phyloP scores from a whole-genome alignment of 2,797 vertebrate genomes.

The Euthynnus affinis region DNA sequence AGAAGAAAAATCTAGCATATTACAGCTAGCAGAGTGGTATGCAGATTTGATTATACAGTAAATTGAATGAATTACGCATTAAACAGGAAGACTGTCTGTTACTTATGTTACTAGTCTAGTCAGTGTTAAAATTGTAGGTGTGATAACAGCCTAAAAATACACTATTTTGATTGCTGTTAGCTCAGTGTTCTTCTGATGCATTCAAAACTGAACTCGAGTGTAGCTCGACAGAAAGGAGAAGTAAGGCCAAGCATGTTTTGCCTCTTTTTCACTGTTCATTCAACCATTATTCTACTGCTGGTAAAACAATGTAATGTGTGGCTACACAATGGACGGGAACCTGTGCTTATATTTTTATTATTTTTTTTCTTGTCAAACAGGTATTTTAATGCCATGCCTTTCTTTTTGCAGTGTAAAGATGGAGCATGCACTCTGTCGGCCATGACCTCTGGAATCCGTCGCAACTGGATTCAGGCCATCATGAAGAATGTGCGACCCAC shows the following conservation, averaged over 20 bases:
- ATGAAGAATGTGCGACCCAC: conserved; percentile 96
- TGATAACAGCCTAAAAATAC: not conserved
- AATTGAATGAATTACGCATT: not conserved
- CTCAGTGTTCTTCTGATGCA: not conserved
- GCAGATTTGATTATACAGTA: not conserved
- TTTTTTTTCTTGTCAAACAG: conserved; percentile 2
- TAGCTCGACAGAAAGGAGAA: not conserved
- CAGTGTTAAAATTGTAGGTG: conserved; percentile 4
- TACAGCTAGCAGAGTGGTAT: not conserved
- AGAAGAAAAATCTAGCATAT: not conserved
- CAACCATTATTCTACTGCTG: not conserved
- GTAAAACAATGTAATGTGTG: not conserved
- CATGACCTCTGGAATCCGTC: conserved; percentile 98
- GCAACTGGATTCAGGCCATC: conserved; percentile 99
- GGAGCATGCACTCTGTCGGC: conserved; percentile 94
- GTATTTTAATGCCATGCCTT: conserved; percentile 22
- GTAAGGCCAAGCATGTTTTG: not conserved
- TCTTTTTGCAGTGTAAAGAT: conserved; percentile 91
- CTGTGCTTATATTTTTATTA: not conserved
- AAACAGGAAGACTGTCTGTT: not conserved
- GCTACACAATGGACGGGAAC: not conserved
- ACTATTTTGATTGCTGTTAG: no score
- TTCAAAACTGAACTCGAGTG: not conserved
- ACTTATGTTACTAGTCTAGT: not conserved
- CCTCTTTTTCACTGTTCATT: not conserved